Percentiles rank a stretch among this genome's conserved stretches.
Conservation (phyloP, 2,888 invertebrate genomes). For the Cantharis nigra region DNA sequence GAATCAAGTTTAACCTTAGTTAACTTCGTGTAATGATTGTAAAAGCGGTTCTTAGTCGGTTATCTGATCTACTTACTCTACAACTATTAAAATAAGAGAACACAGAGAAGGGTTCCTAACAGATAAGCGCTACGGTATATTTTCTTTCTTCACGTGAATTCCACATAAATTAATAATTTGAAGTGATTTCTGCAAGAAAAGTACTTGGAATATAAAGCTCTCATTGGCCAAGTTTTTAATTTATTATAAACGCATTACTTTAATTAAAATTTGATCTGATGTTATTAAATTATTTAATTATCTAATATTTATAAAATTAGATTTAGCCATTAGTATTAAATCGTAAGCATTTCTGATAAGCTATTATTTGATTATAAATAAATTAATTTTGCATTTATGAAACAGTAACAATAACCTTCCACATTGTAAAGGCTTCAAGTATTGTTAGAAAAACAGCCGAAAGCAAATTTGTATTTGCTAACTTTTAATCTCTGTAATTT, state of each 20-base stretch:
- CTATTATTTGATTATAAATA: background rate
- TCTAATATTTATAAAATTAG: no score
- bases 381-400: background rate
- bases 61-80: background rate
- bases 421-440: background rate
- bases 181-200: no score
- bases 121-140: background rate
- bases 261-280: no score
- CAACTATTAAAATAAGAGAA: background rate
- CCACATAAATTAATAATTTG: no score
- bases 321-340: no score
- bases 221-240: background rate
- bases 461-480: background rate
- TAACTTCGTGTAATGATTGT: no score
- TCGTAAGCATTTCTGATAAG: no score
- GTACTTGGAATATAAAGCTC: no score
- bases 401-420: background rate
- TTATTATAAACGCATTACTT: no score
- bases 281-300: no score
- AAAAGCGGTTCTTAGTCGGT: background rate
- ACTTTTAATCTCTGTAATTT: background rate
- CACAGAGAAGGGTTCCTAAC: background rate
- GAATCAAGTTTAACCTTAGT: no score
- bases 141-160: background rate
- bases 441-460: background rate